A percentile compares a stretch with the other conserved stretches of the same genome.
Conservation (phyloP, 1,140 invertebrate species). For the Heliothis virescens region DNA sequence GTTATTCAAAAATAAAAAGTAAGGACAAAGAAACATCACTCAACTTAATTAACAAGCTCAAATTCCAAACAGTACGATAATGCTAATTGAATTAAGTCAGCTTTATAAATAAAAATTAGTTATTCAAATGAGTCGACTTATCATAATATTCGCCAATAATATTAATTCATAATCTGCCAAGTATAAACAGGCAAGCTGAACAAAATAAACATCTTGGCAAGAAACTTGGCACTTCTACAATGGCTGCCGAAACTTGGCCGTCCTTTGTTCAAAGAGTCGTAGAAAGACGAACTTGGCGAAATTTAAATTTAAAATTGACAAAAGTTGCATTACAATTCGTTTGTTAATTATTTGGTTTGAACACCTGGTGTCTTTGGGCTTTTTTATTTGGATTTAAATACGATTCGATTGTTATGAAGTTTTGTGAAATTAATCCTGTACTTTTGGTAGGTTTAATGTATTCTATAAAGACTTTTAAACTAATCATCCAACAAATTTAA, state of each 20-base stretch:
- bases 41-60: no score
- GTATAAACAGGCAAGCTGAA: conserved; percentile 6
- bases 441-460: no score
- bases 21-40: no score
- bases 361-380: conserved; percentile 7
- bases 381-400: not conserved
- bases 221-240: conserved; percentile 40
- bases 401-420: conserved; percentile 3
- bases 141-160: conserved; percentile 9
- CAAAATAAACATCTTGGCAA: conserved; percentile 33
- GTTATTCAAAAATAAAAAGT: no score
- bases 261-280: conserved; percentile 41
- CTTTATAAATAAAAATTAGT: no score
- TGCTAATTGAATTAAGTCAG: no score
- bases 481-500: no score
- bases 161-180: conserved; percentile 21
- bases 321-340: conserved; percentile 64
- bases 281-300: conserved; percentile 60
- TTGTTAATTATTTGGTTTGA: conserved; percentile 75
- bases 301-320: conserved; percentile 79
- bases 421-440: not conserved
- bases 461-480: no score
- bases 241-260: conserved; percentile 34
- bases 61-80: no score
- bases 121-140: not conserved